Base-by-base conservation (phyloP, 2,888 invertebrate genomes). In the Eupithecia vulgata region DNA sequence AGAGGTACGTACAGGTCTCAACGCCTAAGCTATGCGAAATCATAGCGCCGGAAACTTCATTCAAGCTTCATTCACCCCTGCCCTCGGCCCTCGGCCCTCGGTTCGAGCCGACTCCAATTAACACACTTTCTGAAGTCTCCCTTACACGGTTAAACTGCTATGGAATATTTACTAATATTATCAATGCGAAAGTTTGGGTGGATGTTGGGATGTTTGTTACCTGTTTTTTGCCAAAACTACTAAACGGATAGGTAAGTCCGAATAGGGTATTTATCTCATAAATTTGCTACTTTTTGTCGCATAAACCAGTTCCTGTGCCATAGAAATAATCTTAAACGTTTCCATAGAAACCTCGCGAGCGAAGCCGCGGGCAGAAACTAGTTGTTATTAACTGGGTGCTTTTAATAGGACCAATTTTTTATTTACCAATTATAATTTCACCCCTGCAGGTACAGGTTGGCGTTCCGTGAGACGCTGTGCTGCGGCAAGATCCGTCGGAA, bases 401-500 rank as follows among this genome's bases (percentile, higher is more conserved):
- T 52, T 10, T 52, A 52, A 0, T 10, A 6, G 21, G 48, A 13
- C 52, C 10, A 25, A 5, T 5, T n/a, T 37, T 35, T 12, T 0
- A 65, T 37, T 25, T 65, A n/a, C 12, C 48, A n/a, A 57, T 62
- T 17, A 67, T 0, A 21, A 37, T 37, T 25, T 57, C 10, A n/a
- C 62, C n/a, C 12, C 95, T 73, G 85, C 84, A 96, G 97, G 82
- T 98, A 98, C 91, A 95, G 98, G 25, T 95, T 95, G 25, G 97
- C 98, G 0, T 97, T 98, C 87, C 95, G 95, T 76, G 96, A 97
- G 84, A 97, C 97, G 0, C 94, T 97, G 70, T 96, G 96, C 87
- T 96, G 97, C 79, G 93, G 94, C 13, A 91, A 92, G 61, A 90
- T 89, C 1, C 85, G 86, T 0, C 89, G 91, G 71, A 95, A 93